Evolutionary conservation across 2,113 vertebrate genomes (phyloP).

Genomic region (Myotis lucifugus): DNA sequence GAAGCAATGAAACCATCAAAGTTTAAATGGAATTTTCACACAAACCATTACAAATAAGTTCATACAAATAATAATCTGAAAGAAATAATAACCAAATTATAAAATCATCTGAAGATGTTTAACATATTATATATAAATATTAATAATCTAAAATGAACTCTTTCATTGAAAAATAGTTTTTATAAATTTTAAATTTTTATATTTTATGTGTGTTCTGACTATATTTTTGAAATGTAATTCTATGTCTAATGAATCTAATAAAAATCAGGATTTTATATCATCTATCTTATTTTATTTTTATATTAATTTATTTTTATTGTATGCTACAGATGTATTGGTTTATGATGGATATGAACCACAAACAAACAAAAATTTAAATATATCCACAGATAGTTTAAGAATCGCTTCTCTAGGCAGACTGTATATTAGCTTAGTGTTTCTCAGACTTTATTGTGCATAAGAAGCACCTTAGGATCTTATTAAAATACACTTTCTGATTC

Average conservation of each 20-base stretch:
- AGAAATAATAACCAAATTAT: not conserved
- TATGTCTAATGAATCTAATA: not conserved
- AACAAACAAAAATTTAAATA: not conserved
- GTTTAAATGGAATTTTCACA: not conserved
- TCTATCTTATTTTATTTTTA: not conserved
- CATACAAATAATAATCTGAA: not conserved
- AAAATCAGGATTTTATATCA: not conserved
- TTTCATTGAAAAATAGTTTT: not conserved
- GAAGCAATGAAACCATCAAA: constrained; percentile 34
- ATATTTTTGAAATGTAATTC: not conserved
- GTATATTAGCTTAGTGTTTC: not conserved
- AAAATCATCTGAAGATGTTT: not conserved
- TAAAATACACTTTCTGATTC: not conserved
- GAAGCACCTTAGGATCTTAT: not conserved
- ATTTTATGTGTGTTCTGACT: not conserved
- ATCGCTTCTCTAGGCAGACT: not conserved
- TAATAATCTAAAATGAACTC: not conserved
- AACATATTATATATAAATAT: not conserved
- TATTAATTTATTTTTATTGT: not conserved
- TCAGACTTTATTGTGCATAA: not conserved
- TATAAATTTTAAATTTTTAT: not conserved
- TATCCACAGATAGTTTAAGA: not conserved
- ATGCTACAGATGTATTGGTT: not conserved
- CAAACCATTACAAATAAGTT: not conserved
- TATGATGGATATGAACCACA: not conserved